Evolutionary conservation across 2,113 vertebrate species (phyloP).

Genomic region (Butorides virescens): DNA sequence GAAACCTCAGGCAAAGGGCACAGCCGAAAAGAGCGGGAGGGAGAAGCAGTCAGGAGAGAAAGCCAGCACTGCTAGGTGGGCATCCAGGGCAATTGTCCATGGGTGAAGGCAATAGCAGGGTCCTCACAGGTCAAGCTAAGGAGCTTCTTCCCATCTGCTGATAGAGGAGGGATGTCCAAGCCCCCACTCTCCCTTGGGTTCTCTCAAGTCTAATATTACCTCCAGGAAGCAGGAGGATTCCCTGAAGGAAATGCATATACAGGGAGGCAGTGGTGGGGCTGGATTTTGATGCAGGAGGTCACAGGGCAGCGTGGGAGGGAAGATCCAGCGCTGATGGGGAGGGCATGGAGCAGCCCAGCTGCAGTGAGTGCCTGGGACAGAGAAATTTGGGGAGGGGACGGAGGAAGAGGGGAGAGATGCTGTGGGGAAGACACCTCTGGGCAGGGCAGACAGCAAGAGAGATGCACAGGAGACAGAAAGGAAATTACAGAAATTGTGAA

Average conservation of each 20-base stretch:
- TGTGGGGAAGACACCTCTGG: not conserved
- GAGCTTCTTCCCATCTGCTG: not conserved
- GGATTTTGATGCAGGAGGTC: not conserved
- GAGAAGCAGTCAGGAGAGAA: not conserved
- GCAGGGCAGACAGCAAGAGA: not conserved
- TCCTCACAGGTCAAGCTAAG: not conserved
- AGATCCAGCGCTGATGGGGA: not conserved
- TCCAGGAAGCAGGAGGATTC: not conserved
- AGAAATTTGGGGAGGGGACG: not conserved
- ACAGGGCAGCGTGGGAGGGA: not conserved
- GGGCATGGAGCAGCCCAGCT: not conserved
- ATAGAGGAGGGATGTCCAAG: not conserved
- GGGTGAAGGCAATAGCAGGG: not conserved
- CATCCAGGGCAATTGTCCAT: not conserved
- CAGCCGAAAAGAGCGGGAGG: not conserved
- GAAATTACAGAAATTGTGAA: not conserved
- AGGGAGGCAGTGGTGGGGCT: not conserved
- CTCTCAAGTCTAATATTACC: not conserved
- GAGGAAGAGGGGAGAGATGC: not conserved
- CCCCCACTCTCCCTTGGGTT: not conserved
- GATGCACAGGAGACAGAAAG: not conserved
- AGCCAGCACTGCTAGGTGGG: not conserved
- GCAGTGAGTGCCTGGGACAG: fast-evolving
- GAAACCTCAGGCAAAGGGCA: not conserved
- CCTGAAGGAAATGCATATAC: not conserved